phyloP scores from a whole-genome alignment of 2,113 vertebrate species.

The Sinocyclocheilus maitianheensis region DNA sequence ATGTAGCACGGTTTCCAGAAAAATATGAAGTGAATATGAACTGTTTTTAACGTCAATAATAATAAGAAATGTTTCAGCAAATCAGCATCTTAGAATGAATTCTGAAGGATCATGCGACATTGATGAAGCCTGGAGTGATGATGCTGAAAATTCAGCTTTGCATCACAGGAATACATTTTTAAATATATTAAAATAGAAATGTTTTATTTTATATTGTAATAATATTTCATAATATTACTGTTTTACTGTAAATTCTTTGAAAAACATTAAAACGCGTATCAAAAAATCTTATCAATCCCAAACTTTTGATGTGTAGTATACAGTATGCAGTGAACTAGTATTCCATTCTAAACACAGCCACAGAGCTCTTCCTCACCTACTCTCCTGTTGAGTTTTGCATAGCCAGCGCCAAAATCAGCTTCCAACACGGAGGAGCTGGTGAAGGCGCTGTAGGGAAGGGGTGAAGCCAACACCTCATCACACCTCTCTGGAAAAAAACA shows the following conservation, averaged over 20 bases:
- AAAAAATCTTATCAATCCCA: neutral
- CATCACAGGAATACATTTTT: neutral
- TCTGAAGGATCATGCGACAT: neutral
- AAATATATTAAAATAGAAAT: neutral
- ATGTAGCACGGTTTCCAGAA: neutral
- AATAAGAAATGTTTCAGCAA: neutral
- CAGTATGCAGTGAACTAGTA: neutral
- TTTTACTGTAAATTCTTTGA: neutral
- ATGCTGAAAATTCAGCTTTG: neutral
- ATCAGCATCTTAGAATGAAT: neutral
- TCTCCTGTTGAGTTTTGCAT: slow-evolving; percentile 90
- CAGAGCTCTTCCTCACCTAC: slow-evolving; percentile 68
- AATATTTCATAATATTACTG: neutral
- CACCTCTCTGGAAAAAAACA: slow-evolving; percentile 79
- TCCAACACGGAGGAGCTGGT: slow-evolving; percentile 84
- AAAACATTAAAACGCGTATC: neutral
- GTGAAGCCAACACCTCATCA: slow-evolving; percentile 85
- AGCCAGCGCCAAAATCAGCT: slow-evolving; percentile 83
- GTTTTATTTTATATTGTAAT: neutral
- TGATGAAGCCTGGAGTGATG: neutral
- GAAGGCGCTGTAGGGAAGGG: slow-evolving; percentile 84
- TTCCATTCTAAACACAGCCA: neutral
- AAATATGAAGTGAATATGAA: neutral
- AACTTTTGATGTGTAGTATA: neutral
- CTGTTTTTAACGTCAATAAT: neutral